Percentiles rank a stretch among this genome's conserved stretches.
Conservation (phyloP, 2,797 vertebrate species). For the Telmatherina bonti region DNA sequence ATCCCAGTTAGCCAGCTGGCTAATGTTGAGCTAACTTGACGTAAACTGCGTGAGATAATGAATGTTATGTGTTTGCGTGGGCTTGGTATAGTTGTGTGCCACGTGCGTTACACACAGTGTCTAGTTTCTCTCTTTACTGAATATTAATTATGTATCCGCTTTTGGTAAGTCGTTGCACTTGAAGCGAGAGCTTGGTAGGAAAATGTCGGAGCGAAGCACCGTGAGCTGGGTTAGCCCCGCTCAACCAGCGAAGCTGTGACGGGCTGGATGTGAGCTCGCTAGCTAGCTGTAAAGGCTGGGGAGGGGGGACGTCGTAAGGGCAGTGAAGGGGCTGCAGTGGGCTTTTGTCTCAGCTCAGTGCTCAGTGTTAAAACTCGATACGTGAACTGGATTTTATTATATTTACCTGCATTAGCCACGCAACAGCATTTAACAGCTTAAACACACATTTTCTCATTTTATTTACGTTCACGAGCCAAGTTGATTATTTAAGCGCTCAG, state of each 20-base stretch:
- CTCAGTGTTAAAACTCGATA: slow-evolving; percentile 30
- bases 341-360: slow-evolving; percentile 86
- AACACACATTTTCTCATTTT: background rate
- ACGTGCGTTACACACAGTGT: slow-evolving; percentile 69
- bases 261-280: slow-evolving; percentile 58
- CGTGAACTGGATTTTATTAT: background rate
- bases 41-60: slow-evolving; percentile 77
- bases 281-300: slow-evolving; percentile 69
- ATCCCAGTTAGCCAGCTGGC: slow-evolving; percentile 74
- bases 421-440: background rate
- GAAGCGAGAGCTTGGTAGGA: slow-evolving; percentile 40
- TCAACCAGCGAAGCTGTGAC: slow-evolving; percentile 37
- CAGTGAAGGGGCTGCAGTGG: slow-evolving; percentile 76
- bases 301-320: slow-evolving; percentile 69
- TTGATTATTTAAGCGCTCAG: slow-evolving; percentile 58
- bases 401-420: background rate
- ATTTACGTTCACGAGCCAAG: slow-evolving; percentile 46
- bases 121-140: slow-evolving; percentile 13
- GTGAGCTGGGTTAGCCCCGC: slow-evolving; percentile 56
- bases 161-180: slow-evolving; percentile 2
- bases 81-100: slow-evolving; percentile 64
- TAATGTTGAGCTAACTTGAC: slow-evolving; percentile 76
- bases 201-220: slow-evolving; percentile 72
- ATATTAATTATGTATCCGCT: background rate
- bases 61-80: slow-evolving; percentile 72